These are phyloP conservation scores for Chroicocephalus ridibundus DNA, from an alignment of 2,113 vertebrate genomes.

Conservation along the genomic window DNA sequence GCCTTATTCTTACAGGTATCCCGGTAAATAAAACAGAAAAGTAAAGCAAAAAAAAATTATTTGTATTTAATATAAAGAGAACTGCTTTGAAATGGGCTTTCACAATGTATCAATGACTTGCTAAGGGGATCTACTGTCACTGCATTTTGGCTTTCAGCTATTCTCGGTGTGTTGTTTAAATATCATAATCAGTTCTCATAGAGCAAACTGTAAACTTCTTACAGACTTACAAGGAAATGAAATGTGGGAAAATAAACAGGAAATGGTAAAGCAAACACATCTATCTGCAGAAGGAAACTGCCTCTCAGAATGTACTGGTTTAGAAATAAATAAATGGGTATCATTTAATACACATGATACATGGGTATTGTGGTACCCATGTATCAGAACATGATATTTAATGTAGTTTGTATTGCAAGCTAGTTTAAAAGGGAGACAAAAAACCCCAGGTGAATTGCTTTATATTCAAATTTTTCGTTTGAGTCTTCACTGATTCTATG, in stretches of 20 bases:
- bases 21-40: background rate
- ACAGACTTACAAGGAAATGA: background rate
- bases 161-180: background rate
- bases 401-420: background rate
- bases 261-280: background rate
- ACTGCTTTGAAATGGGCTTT: background rate
- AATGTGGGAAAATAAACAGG: slow-evolving; percentile 22
- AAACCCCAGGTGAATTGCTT: background rate
- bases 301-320: background rate
- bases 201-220: background rate
- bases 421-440: background rate
- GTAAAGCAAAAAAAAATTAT: background rate
- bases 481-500: background rate
- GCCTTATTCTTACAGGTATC: background rate
- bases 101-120: background rate
- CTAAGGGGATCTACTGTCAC: background rate
- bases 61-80: background rate
- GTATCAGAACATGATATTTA: background rate
- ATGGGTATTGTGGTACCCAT: no score
- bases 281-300: background rate
- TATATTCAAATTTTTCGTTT: background rate
- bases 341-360: no score
- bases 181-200: background rate
- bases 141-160: background rate
- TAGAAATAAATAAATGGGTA: background rate